Evolutionary conservation across 2,888 invertebrate species (phyloP), one percentile per base, ranked within the genome.

Genomic region (Zaprionus bogoriensis): DNA sequence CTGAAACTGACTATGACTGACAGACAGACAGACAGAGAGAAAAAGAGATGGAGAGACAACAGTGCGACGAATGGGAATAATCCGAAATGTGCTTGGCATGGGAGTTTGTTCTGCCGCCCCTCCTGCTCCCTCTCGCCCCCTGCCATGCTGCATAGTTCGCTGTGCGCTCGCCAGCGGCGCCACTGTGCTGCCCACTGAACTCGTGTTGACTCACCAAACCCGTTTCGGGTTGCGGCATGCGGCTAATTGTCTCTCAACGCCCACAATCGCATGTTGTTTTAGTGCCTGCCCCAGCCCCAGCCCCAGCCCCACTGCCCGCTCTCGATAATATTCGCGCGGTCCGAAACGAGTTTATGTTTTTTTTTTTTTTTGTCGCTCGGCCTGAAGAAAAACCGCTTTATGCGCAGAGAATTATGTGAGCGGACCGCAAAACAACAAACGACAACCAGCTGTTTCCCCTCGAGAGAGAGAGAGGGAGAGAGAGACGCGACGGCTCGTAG

Each of bases 201-300:
- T 30, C 27, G 28, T 41, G 60, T 60, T 53, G 53, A 61, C 55
- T 61, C 47, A 55, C 32, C 47, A 46, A 19, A 27, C 41, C 20
- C 41, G 41, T 41, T 41, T 41, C 41, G 65, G 68, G 47, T 64
- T 84, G 84, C 81, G 80, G 80, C 80, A 80, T 80, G 80, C 77
- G 64, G 64, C 80, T 81, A 81, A 81, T 81, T 84, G 80, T 84
- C 78, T 81, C 74, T 76, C 74, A 61, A 71, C 81, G 81, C 80
- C 80, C 80, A 81, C 80, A 77, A 69, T 25, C 45, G 50, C 47
- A 42, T 72, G 51, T 50, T 63, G 32, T 55, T 51, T 14, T 36
- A 17, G 32, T 47, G 50, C 50, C 53, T 60, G n/a, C n/a, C n/a
- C n/a, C n/a, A n/a, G n/a, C n/a, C n/a, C n/a, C n/a, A n/a, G n/a